phyloP scores from a whole-genome alignment of 2,888 invertebrate genomes.

The Andricus curvator region DNA sequence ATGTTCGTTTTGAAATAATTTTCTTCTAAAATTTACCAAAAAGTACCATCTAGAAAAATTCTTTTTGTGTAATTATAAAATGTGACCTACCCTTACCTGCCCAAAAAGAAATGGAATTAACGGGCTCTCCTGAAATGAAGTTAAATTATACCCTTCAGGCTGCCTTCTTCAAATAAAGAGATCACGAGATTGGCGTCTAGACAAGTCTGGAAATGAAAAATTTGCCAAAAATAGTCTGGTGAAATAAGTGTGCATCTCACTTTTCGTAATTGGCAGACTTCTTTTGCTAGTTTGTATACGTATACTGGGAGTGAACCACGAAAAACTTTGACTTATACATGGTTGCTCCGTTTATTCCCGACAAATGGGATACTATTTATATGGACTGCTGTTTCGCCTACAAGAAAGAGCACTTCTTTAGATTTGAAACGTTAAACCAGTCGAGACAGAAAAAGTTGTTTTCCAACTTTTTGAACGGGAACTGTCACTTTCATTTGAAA shows the following conservation, averaged over 20 bases:
- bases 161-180: constrained; percentile 4
- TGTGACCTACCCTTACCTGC: too few relatives aligned
- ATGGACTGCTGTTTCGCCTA: constrained; percentile 39
- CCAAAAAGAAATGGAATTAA: not conserved
- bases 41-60: too few relatives aligned
- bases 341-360: constrained; percentile 5
- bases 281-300: constrained; percentile 35
- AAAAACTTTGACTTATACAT: constrained; percentile 37
- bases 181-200: constrained; percentile 25
- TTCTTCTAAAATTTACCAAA: too few relatives aligned
- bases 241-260: constrained; percentile 38
- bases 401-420: constrained; percentile 38
- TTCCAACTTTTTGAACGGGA: constrained; percentile 2
- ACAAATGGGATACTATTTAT: constrained; percentile 46
- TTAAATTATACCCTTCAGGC: not conserved
- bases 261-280: constrained; percentile 51
- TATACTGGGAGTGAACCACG: constrained; percentile 4
- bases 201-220: constrained; percentile 17
- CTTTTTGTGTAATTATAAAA: too few relatives aligned
- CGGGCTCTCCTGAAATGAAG: not conserved
- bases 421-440: constrained; percentile 40
- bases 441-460: constrained; percentile 28
- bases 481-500: not conserved
- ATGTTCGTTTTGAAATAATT: too few relatives aligned
- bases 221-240: not conserved